These are phyloP conservation scores for Hirudo medicinalis DNA, from an alignment of 1,140 invertebrate genomes.

Conservation along the genomic window DNA sequence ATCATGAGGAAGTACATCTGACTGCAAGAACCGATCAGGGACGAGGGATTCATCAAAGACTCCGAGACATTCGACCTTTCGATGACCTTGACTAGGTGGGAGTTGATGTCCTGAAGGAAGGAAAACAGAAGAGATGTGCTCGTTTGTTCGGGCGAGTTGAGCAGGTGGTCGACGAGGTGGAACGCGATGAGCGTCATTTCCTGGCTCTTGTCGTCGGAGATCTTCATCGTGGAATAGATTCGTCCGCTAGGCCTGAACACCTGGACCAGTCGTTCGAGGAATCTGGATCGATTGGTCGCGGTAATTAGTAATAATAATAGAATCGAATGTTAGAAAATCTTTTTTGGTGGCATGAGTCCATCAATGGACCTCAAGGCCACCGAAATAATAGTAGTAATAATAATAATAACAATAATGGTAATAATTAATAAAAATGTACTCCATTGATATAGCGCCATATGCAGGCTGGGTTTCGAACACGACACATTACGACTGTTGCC, in stretches of 20 bases:
- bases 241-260: slow-evolving; percentile 76
- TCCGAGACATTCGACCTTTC: slow-evolving; percentile 45
- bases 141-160: slow-evolving; percentile 33
- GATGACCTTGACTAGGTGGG: slow-evolving; percentile 1
- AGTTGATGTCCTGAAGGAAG: slow-evolving; percentile 3
- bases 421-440: no score
- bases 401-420: no score
- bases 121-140: background rate
- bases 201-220: slow-evolving; percentile 48
- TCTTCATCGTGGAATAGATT: slow-evolving; percentile 57
- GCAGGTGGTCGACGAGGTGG: slow-evolving; percentile 61
- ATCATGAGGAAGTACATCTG: slow-evolving; percentile 87
- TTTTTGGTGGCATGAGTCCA: no score
- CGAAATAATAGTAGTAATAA: no score
- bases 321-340: no score
- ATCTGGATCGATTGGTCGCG: slow-evolving; percentile 41
- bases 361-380: no score
- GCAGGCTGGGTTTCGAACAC: no score
- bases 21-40: slow-evolving; percentile 71
- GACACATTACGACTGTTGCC: no score
- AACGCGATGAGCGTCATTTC: slow-evolving; percentile 58
- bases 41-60: slow-evolving; percentile 71
- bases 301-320: no score
- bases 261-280: slow-evolving; percentile 64
- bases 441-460: no score